Evolutionary conservation across 2,888 invertebrate species (phyloP).

Genomic region (Dryomyza anilis): DNA sequence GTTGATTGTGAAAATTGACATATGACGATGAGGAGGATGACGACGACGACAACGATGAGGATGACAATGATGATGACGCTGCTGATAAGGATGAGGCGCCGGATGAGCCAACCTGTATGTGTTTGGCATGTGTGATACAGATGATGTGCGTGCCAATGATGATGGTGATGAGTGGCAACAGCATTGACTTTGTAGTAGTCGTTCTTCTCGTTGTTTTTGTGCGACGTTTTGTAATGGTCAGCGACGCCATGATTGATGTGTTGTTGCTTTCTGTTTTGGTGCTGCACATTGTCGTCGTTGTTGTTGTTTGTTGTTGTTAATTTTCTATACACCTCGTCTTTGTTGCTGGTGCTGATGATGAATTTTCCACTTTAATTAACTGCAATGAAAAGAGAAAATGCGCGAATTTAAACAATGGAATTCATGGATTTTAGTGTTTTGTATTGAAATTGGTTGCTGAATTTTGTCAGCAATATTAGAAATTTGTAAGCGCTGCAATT

Average conservation of each 20-base stretch:
- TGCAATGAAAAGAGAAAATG: slow-evolving; percentile 6
- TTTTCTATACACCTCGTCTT: too few species aligned
- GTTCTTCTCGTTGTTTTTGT: background rate
- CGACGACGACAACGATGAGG: slow-evolving; percentile 25
- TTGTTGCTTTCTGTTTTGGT: background rate
- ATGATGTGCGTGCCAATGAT: background rate
- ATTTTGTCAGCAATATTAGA: background rate
- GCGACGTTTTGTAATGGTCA: background rate
- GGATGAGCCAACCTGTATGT: slow-evolving; percentile 9
- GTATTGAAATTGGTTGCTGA: background rate
- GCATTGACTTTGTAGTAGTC: background rate
- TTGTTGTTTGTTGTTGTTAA: too few species aligned
- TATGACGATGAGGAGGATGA: slow-evolving; percentile 44
- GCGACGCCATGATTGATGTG: background rate
- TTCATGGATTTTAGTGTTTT: background rate
- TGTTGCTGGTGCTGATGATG: background rate
- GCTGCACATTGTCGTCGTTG: too few species aligned
- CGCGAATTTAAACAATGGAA: background rate
- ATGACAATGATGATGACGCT: slow-evolving; percentile 42
- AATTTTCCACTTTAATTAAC: slow-evolving; percentile 15
- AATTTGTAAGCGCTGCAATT: background rate
- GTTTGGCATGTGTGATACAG: slow-evolving; percentile 15
- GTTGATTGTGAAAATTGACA: slow-evolving; percentile 66
- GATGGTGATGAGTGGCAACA: slow-evolving; percentile 16
- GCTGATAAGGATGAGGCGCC: slow-evolving; percentile 32